Evolutionary conservation across 2,797 vertebrate genomes (phyloP).

Genomic region (Macropodus opercularis): DNA sequence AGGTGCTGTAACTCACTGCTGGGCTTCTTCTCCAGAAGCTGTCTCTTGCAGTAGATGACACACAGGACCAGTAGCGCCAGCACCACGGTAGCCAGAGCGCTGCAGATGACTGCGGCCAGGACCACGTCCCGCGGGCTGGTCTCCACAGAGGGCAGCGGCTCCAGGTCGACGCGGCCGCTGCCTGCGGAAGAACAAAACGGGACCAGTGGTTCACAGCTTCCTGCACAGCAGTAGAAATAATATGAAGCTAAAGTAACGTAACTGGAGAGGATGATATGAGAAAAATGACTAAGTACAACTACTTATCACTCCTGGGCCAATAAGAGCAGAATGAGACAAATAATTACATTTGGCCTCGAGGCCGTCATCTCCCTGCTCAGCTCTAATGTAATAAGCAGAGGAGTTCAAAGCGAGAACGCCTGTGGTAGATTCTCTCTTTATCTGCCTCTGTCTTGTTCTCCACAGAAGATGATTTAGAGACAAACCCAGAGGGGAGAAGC

Average conservation of each 20-base stretch:
- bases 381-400: constrained; percentile 49
- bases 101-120: constrained; percentile 95
- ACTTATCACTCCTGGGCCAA: constrained; percentile 11
- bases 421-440: constrained; percentile 54
- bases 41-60: constrained; percentile 96
- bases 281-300: background rate
- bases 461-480: constrained; percentile 65
- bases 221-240: background rate
- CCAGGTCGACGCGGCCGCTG: constrained; percentile 91
- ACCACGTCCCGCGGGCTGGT: constrained; percentile 94
- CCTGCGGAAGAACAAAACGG: constrained; percentile 74
- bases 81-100: constrained; percentile 92
- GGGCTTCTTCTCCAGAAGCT: constrained; percentile 96
- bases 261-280: background rate
- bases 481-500: constrained; percentile 27
- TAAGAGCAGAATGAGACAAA: constrained; percentile 24
- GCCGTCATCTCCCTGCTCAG: constrained; percentile 13
- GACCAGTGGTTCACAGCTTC: background rate
- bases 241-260: background rate
- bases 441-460: constrained; percentile 33
- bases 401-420: constrained; percentile 70
- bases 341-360: constrained; percentile 20
- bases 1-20: constrained; percentile 82
- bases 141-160: constrained; percentile 89
- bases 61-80: constrained; percentile 94